These are phyloP conservation scores for Clarias magur DNA, from an alignment of 2,113 vertebrate genomes.

Conservation along the genomic window DNA sequence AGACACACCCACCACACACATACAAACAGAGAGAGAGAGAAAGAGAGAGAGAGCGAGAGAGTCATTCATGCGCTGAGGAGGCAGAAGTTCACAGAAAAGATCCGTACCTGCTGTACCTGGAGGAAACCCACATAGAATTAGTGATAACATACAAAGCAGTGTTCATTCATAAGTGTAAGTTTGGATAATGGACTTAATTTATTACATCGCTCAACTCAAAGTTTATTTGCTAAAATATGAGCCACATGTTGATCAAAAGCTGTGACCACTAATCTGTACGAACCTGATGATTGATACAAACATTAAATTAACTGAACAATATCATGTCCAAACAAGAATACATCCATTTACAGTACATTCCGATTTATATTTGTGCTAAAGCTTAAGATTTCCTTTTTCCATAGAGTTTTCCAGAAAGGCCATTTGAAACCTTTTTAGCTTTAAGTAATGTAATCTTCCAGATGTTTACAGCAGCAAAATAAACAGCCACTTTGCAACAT, in stretches of 20 bases:
- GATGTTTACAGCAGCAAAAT: not conserved
- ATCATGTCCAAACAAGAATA: not conserved
- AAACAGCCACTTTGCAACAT: slow-evolving; percentile 17
- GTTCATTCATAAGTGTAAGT: not conserved
- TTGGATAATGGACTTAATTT: not conserved
- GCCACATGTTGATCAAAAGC: not conserved
- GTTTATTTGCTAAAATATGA: not conserved
- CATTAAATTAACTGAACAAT: not conserved
- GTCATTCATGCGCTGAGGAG: not conserved
- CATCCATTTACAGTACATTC: not conserved
- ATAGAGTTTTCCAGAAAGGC: not conserved
- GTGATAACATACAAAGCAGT: not conserved
- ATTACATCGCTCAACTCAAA: not conserved
- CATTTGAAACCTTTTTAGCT: not conserved
- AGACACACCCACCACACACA: too few species aligned
- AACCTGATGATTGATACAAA: not conserved
- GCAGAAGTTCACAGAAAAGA: not conserved
- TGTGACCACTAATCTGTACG: not conserved
- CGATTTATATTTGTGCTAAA: not conserved
- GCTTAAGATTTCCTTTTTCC: not conserved
- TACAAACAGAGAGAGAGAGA: not conserved
- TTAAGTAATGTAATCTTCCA: not conserved
- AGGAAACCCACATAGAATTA: not conserved
- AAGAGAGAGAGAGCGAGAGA: not conserved
- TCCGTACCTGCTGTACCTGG: too few species aligned